Evolutionary conservation across 2,113 vertebrate species (phyloP).

Genomic region (Semicossyphus pulcher): DNA sequence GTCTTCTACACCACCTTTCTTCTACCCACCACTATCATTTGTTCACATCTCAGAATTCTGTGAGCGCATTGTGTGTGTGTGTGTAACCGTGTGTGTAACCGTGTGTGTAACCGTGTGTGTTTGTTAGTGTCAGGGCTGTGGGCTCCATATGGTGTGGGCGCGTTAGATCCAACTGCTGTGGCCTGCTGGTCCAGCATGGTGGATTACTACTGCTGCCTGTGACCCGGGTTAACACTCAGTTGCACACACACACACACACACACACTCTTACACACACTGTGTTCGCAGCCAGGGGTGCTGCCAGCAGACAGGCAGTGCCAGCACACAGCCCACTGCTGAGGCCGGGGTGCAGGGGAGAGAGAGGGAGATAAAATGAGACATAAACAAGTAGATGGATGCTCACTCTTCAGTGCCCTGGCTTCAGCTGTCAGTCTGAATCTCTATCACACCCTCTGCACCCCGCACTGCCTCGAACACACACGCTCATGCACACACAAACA

Average conservation of each 20-base stretch:
- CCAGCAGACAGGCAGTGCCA: constrained; percentile 62
- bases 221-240: constrained; percentile 61
- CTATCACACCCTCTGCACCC: constrained; percentile 66
- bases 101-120: background rate
- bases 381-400: constrained; percentile 79
- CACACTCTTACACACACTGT: constrained; percentile 6
- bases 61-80: background rate
- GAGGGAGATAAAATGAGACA: constrained; percentile 70
- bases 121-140: constrained; percentile 23
- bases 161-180: constrained; percentile 50
- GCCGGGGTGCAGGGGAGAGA: constrained; percentile 38
- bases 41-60: constrained; percentile 25
- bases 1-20: constrained; percentile 13
- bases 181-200: constrained; percentile 66
- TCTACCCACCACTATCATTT: constrained; percentile 19
- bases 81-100: too few species aligned
- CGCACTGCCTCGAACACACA: constrained; percentile 43
- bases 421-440: constrained; percentile 68
- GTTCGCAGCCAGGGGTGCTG: constrained; percentile 66
- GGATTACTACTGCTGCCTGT: constrained; percentile 53
- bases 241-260: constrained; percentile 23
- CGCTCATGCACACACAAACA: constrained; percentile 26
- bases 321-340: constrained; percentile 49
- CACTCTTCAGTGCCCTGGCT: constrained; percentile 70
- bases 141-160: constrained; percentile 71